phyloP scores from a whole-genome alignment of 2,113 vertebrate genomes.

The Laterallus jamaicensis region DNA sequence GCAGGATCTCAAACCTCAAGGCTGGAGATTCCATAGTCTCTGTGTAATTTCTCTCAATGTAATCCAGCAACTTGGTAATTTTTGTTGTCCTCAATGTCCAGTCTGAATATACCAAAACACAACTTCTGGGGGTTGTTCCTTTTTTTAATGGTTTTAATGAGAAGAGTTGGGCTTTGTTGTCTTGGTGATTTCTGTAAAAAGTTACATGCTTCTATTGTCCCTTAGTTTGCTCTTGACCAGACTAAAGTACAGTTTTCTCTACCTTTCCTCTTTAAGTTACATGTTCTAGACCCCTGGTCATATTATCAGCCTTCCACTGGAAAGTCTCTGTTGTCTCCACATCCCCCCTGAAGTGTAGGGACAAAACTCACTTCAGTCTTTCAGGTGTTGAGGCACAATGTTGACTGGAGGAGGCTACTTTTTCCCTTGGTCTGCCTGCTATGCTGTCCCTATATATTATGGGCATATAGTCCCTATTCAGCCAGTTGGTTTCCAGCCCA shows the following conservation, averaged over 20 bases:
- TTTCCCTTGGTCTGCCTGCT: neutral
- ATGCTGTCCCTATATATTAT: neutral
- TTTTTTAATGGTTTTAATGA: neutral
- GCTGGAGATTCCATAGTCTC: neutral
- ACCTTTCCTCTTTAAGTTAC: neutral
- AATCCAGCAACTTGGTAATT: neutral
- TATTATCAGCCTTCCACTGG: neutral
- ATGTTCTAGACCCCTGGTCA: neutral
- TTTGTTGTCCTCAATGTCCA: neutral
- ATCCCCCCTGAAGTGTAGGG: neutral
- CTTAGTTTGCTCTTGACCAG: neutral
- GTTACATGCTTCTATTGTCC: neutral
- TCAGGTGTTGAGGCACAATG: neutral
- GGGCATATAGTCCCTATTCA: neutral
- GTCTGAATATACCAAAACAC: neutral
- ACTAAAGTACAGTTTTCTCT: neutral
- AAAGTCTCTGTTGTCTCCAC: neutral
- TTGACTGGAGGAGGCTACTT: neutral
- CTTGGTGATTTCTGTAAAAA: neutral
- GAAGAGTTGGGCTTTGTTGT: neutral
- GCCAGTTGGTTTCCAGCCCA: neutral
- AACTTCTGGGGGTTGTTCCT: neutral
- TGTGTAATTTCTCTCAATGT: neutral
- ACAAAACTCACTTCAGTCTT: neutral
- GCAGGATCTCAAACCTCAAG: neutral